These are phyloP conservation scores for Cyphomyrus plagiostoma DNA, from an alignment of 2,113 vertebrate species.

Conservation along the genomic window DNA sequence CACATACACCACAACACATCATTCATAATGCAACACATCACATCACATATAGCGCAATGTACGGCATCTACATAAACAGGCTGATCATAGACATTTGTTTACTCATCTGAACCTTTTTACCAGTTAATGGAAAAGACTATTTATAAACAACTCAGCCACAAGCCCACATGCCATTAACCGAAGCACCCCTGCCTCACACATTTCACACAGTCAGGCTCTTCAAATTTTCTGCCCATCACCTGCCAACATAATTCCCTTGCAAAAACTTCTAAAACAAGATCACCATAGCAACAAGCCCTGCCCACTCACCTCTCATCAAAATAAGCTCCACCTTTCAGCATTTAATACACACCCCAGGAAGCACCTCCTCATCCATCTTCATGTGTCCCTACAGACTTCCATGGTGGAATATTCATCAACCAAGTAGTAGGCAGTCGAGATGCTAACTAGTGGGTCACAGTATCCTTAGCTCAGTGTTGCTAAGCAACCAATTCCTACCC, in stretches of 20 bases:
- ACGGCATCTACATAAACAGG: background rate
- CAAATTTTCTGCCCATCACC: background rate
- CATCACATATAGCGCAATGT: background rate
- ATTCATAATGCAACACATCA: background rate
- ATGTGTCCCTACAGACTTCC: background rate
- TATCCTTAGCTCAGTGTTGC: background rate
- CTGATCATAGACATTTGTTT: background rate
- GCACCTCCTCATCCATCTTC: background rate
- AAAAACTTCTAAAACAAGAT: background rate
- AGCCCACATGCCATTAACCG: background rate
- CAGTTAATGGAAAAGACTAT: background rate
- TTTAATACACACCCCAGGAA: background rate
- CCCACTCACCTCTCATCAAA: background rate
- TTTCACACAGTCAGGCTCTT: background rate
- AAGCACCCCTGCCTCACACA: background rate
- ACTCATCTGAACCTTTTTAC: background rate
- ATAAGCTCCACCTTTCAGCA: background rate
- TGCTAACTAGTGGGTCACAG: slow-evolving; percentile 5
- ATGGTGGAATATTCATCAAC: background rate
- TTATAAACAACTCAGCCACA: background rate
- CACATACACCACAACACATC: too few relatives aligned
- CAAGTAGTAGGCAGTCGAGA: background rate
- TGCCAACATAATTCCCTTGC: background rate
- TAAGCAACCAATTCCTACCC: slow-evolving; percentile 8
- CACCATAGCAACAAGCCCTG: background rate